Evolutionary conservation across 2,888 invertebrate species (phyloP).

Genomic region (Incurvaria masculella): DNA sequence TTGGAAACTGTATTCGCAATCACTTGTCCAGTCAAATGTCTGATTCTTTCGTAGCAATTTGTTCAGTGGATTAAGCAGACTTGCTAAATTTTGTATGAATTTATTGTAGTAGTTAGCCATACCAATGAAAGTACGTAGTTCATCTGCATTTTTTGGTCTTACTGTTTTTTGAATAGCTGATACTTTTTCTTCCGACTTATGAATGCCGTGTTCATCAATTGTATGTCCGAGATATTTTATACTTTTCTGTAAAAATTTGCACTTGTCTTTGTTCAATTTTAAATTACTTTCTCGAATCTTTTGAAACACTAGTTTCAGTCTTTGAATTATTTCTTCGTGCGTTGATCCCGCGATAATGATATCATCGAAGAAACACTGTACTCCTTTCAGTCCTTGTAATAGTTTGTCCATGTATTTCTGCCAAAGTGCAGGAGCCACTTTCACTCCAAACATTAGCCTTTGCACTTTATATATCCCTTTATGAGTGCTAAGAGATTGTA

Average conservation of each 20-base stretch:
- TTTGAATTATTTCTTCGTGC: conserved; percentile 7
- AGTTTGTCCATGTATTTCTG: conserved; percentile 24
- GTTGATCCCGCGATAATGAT: conserved; percentile 18
- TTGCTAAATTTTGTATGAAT: conserved; percentile 10
- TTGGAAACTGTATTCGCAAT: conserved; percentile 11
- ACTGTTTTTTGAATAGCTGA: conserved; percentile 8
- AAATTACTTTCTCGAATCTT: conserved; percentile 9
- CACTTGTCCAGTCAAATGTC: conserved; percentile 2
- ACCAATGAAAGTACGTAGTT: conserved; percentile 13
- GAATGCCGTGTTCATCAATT: conserved; percentile 10
- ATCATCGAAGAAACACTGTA: conserved; percentile 24
- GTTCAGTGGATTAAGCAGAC: not conserved
- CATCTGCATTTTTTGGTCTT: conserved; percentile 10
- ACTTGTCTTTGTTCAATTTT: conserved; percentile 14
- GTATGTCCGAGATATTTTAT: conserved; percentile 15
- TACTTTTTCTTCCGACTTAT: conserved; percentile 11
- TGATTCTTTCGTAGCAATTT: not conserved
- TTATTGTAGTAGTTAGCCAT: conserved; percentile 13
- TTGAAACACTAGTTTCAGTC: not conserved
- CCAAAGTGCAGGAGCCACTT: conserved; percentile 20
- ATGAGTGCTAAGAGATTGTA: conserved; percentile 19
- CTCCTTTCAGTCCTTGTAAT: conserved; percentile 18
- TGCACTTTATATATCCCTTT: conserved; percentile 22
- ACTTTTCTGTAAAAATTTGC: conserved; percentile 13
- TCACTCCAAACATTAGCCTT: conserved; percentile 22